These are phyloP conservation scores for Cataglyphis cursor DNA, from an alignment of 2,888 invertebrate genomes.

Conservation along the genomic window DNA sequence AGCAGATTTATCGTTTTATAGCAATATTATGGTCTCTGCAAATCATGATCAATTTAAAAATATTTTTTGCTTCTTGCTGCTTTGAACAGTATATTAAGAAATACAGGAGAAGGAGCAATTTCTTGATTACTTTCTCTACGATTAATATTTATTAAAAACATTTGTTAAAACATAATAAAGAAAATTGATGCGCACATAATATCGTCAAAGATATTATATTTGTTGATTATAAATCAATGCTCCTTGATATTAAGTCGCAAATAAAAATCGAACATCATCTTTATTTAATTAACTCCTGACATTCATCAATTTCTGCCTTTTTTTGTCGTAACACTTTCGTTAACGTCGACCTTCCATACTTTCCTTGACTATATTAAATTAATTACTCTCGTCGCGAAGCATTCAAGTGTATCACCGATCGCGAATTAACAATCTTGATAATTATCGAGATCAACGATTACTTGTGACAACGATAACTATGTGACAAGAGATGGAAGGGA, in stretches of 20 bases:
- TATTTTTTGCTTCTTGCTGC: neutral
- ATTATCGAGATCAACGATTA: neutral
- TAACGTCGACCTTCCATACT: constrained; percentile 3
- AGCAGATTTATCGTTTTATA: neutral
- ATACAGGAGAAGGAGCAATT: neutral
- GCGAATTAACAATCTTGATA: constrained; percentile 13
- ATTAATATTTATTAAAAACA: neutral
- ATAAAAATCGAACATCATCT: constrained; percentile 10
- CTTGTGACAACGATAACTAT: neutral
- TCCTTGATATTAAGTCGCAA: neutral
- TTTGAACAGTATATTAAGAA: constrained; percentile 6
- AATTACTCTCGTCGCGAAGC: constrained; percentile 5
- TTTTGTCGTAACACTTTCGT: neutral
- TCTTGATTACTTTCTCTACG: neutral
- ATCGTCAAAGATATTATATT: neutral
- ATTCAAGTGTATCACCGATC: neutral
- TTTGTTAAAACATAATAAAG: neutral
- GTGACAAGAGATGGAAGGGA: neutral
- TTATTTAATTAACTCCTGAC: neutral
- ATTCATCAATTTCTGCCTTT: neutral
- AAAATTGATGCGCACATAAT: neutral
- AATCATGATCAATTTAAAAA: neutral
- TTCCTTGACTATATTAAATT: constrained; percentile 19
- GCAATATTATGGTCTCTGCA: neutral
- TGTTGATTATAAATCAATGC: neutral